Conservation (phyloP, 2,797 vertebrate genomes). For the Heteromormyrus szaboi region DNA sequence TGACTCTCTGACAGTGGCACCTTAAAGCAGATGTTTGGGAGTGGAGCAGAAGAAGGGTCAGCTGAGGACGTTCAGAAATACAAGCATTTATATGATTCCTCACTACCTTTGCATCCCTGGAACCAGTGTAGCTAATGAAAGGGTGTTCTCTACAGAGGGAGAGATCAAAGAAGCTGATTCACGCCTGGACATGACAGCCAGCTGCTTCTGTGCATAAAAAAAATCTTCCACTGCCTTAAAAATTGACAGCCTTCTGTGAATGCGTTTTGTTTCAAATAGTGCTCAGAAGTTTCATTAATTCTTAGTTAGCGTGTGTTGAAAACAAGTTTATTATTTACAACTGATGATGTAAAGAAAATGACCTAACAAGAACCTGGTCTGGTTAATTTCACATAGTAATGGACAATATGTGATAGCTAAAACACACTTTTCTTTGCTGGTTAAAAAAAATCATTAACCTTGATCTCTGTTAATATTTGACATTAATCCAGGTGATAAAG, state of each 20-base stretch:
- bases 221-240: background rate
- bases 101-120: background rate
- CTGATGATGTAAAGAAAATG: background rate
- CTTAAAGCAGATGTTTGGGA: background rate
- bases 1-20: background rate
- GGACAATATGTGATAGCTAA: background rate
- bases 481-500: background rate
- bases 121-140: background rate
- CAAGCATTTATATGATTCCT: background rate
- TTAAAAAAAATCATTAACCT: background rate
- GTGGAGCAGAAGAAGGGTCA: background rate
- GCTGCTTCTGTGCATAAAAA: background rate
- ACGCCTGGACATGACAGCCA: background rate
- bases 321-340: background rate
- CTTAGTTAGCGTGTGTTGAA: background rate
- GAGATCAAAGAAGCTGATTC: background rate
- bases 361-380: background rate
- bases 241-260: background rate
- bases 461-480: background rate
- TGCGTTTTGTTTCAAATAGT: background rate
- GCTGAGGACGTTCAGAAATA: background rate
- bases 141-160: background rate
- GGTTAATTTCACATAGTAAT: background rate
- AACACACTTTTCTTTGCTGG: background rate
- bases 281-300: background rate